A percentile compares a stretch with the other conserved stretches of the same genome.
Evolutionary conservation across 2,797 vertebrate species (phyloP).

Genomic region (Apogon hyalosoma): DNA sequence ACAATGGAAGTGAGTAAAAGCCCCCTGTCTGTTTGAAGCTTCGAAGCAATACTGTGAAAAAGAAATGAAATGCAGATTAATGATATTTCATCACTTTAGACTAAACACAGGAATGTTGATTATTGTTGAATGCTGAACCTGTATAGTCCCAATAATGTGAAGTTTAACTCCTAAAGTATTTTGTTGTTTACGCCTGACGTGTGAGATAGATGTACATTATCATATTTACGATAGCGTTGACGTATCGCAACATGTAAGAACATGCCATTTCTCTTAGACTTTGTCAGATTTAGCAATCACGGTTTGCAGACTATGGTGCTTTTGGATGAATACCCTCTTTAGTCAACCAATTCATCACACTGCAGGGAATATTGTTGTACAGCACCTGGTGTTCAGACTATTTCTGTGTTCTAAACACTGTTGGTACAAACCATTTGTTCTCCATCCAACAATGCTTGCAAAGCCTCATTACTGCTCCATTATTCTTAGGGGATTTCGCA

Average conservation of each 20-base stretch:
- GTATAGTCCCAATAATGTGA: constrained; percentile 12
- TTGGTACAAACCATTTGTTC: constrained; percentile 81
- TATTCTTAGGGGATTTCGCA: constrained; percentile 58
- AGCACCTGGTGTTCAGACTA: constrained; percentile 88
- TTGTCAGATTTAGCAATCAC: constrained; percentile 79
- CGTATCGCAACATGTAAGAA: constrained; percentile 43
- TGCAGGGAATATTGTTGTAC: constrained; percentile 87
- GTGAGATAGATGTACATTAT: constrained; percentile 29
- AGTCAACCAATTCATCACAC: constrained; percentile 89
- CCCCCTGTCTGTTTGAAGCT: constrained; percentile 10
- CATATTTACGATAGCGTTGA: constrained; percentile 43
- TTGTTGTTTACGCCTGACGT: constrained; percentile 20
- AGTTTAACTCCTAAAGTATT: constrained; percentile 3
- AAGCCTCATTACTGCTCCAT: constrained; percentile 71
- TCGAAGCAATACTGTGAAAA: background rate
- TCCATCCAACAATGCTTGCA: constrained; percentile 73
- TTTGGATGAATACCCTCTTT: constrained; percentile 88
- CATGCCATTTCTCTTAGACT: constrained; percentile 61
- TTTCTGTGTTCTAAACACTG: constrained; percentile 83
- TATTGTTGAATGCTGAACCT: constrained; percentile 5
- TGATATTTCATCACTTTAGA: constrained; percentile 13
- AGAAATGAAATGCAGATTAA: constrained; percentile 19
- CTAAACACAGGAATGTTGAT: background rate
- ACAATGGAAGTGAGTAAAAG: constrained; percentile 63
- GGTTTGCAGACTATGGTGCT: constrained; percentile 80